Percentiles rank a stretch among this genome's conserved stretches.
phyloP scores from a whole-genome alignment of 2,797 vertebrate species.

The Heliangelus exortis region DNA sequence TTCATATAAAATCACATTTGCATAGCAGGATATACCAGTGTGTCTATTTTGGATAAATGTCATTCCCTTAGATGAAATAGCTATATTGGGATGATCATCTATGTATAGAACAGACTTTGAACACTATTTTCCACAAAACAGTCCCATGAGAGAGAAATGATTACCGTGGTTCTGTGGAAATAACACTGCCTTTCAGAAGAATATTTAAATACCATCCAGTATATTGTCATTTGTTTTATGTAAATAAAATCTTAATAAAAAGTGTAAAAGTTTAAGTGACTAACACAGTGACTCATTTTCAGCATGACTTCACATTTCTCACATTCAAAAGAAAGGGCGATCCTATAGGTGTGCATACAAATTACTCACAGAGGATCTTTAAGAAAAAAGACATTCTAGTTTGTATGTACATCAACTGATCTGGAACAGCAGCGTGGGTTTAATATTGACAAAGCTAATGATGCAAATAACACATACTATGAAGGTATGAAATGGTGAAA shows the following conservation, averaged over 20 bases:
- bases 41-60: conserved; percentile 19
- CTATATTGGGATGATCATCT: background rate
- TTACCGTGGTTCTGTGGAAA: conserved; percentile 27
- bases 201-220: conserved; percentile 37
- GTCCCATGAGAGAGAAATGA: background rate
- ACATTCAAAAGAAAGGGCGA: conserved; percentile 12
- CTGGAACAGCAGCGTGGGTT: conserved; percentile 32
- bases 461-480: conserved; percentile 14
- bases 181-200: conserved; percentile 11
- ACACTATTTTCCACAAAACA: conserved; percentile 31
- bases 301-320: conserved; percentile 22
- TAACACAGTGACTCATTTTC: conserved; percentile 58
- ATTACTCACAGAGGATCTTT: conserved; percentile 36
- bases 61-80: background rate
- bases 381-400: conserved; percentile 28
- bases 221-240: conserved; percentile 62
- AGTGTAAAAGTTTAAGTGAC: conserved; percentile 58
- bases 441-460: conserved; percentile 53
- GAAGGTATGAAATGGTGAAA: conserved; percentile 51
- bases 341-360: conserved; percentile 28
- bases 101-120: background rate
- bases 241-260: conserved; percentile 71
- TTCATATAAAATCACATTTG: background rate
- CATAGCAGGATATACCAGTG: background rate
- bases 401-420: conserved; percentile 22